Base-by-base conservation (phyloP, 2,797 vertebrate species). In the Garrulus glandarius region DNA sequence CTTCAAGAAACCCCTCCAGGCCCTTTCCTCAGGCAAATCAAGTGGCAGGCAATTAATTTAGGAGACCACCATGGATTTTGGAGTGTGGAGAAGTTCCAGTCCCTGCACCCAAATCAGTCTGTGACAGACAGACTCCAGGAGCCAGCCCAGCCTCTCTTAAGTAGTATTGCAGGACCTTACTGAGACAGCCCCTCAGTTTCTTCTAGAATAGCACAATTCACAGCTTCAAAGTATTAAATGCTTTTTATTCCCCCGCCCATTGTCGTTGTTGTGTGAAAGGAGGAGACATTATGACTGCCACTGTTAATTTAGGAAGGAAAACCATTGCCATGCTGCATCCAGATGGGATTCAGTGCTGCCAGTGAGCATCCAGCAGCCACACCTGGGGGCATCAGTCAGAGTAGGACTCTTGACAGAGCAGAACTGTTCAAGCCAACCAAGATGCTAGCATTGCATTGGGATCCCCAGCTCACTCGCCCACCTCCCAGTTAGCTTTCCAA, bases 1-100 rank as follows among this genome's bases (percentile, higher is more conserved):
- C 65, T 75, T 87, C 69, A 88, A 88, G 80, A 95, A 95, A 90
- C 34, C 76, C 53, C 65, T 81, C 44, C 94, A 67, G 47, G 71
- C 70, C 59, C 57, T 84, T 59, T 89, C 77, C 47, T 87, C 63
- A 52, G 53, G 81, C 41, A 70, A 91, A 76, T n/a, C 43, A 91
- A 94, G 32, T 0, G 1, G 27, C 37, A 23, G 52, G 30, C 61
- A 81, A 74, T 77, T 77, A 20, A 85, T 80, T 83, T 65, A 76
- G 75, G 43, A 56, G 47, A 63, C 34, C 36, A 57, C 22, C 41
- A 13, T 10, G 13, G 53, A 59, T 43, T 91, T 43, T 34, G 26
- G 60, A 46, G 27, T 1, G 0, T 16, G 24, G 34, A 87, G 64
- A 67, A 21, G 37, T 49, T 92, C 55, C 41, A 65, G 55, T 21